phyloP scores from a whole-genome alignment of 2,888 invertebrate species.

The Laothoe populi region DNA sequence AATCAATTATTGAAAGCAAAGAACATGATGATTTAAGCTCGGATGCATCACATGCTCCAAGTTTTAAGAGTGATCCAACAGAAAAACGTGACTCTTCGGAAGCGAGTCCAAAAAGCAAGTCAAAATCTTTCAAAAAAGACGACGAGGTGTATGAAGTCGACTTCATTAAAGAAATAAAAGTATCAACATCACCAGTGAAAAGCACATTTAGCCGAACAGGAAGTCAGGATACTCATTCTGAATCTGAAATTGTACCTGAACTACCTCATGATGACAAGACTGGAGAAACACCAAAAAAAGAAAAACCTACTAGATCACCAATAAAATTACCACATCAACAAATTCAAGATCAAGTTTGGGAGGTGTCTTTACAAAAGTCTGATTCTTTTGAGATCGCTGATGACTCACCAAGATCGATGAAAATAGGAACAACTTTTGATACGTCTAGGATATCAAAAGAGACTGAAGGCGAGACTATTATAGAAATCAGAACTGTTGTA shows the following conservation, averaged over 20 bases:
- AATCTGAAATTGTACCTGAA: conserved; percentile 82
- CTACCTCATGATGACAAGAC: conserved; percentile 75
- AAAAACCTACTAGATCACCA: conserved; percentile 68
- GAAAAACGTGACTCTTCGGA: conserved; percentile 73
- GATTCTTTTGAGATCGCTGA: conserved; percentile 70
- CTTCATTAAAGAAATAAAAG: conserved; percentile 82
- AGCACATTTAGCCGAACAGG: conserved; percentile 81
- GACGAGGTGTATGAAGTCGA: conserved; percentile 80
- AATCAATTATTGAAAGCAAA: conserved; percentile 79
- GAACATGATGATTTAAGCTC: conserved; percentile 79
- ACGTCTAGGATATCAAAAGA: conserved; percentile 55
- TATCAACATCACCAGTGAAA: conserved; percentile 79
- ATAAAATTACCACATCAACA: conserved; percentile 75
- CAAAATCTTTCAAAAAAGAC: conserved; percentile 79
- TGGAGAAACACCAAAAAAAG: conserved; percentile 70
- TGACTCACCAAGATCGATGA: conserved; percentile 56
- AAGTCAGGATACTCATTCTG: conserved; percentile 84
- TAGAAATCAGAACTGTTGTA: conserved; percentile 58
- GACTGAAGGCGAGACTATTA: conserved; percentile 56
- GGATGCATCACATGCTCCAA: conserved; percentile 77
- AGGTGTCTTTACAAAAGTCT: conserved; percentile 72
- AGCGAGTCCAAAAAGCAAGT: conserved; percentile 74
- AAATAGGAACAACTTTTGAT: conserved; percentile 47
- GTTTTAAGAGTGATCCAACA: conserved; percentile 73
- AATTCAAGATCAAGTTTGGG: conserved; percentile 78